Conservation (phyloP, 2,113 vertebrate species). For the Ageneiosus marmoratus region DNA sequence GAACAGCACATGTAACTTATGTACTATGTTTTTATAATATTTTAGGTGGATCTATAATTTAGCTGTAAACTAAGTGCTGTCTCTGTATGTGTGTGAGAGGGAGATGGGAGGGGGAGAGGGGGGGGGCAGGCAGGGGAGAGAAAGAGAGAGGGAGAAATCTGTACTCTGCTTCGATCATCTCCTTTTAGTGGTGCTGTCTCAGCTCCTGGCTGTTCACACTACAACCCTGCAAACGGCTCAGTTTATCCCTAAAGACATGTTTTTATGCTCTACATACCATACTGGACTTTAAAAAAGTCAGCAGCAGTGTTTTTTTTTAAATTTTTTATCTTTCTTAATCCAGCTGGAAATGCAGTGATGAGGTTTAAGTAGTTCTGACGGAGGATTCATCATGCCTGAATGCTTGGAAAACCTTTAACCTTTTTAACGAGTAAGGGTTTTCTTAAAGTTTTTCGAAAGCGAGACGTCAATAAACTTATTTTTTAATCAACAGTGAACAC, state of each 20-base stretch:
- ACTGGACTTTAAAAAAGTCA: not conserved
- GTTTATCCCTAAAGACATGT: not conserved
- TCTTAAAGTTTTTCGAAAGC: not conserved
- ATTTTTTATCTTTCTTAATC: too few species aligned
- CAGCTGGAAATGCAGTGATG: not conserved
- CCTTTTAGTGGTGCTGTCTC: conserved; percentile 9
- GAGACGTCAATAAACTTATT: not conserved
- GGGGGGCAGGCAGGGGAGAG: too few species aligned
- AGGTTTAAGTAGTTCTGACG: not conserved
- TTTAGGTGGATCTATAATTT: not conserved
- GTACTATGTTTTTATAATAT: not conserved
- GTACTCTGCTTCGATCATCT: not conserved
- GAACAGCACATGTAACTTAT: not conserved
- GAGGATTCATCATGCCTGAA: not conserved
- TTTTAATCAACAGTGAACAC: not conserved
- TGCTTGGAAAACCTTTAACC: not conserved
- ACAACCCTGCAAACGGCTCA: not conserved
- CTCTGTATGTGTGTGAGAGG: not conserved
- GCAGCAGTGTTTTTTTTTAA: not conserved
- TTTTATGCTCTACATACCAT: not conserved
- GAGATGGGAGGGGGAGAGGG: too few species aligned
- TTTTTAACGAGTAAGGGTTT: not conserved
- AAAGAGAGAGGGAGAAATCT: too few species aligned
- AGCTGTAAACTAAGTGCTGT: not conserved
- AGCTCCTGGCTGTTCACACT: not conserved